Evolutionary conservation across 1,140 invertebrate genomes (phyloP).

Genomic region (Papilio dardanus): DNA sequence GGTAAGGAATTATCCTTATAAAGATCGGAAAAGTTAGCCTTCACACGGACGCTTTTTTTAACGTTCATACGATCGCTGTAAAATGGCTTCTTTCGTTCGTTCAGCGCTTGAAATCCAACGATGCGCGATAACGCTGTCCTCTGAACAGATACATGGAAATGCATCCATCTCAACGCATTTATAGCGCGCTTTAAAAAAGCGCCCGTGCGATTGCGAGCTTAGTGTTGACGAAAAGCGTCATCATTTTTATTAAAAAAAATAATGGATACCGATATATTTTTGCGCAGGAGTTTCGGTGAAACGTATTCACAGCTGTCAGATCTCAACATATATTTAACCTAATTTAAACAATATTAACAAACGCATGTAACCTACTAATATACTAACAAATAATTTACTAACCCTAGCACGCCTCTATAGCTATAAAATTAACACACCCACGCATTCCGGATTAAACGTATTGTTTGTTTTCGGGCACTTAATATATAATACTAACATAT

Average conservation of each 20-base stretch:
- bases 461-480: neutral
- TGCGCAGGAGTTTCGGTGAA: neutral
- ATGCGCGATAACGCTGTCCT: too few relatives aligned
- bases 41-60: too few relatives aligned
- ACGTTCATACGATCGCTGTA: too few relatives aligned
- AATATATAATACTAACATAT: neutral
- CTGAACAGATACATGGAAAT: too few relatives aligned
- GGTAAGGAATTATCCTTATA: too few relatives aligned
- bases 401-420: neutral
- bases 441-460: neutral
- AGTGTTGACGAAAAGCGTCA: neutral
- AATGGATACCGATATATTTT: neutral
- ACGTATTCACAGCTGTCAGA: neutral
- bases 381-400: neutral
- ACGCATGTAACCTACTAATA: neutral
- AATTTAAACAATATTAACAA: neutral
- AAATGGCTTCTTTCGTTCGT: too few relatives aligned
- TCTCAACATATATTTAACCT: slow-evolving; percentile 12
- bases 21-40: too few relatives aligned
- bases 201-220: too few relatives aligned
- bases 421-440: slow-evolving; percentile 1
- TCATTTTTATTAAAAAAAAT: neutral
- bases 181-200: too few relatives aligned
- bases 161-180: too few relatives aligned
- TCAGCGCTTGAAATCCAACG: too few relatives aligned